Base-by-base conservation (phyloP, 1,140 invertebrate species). In the Trachelipus rathkii region DNA sequence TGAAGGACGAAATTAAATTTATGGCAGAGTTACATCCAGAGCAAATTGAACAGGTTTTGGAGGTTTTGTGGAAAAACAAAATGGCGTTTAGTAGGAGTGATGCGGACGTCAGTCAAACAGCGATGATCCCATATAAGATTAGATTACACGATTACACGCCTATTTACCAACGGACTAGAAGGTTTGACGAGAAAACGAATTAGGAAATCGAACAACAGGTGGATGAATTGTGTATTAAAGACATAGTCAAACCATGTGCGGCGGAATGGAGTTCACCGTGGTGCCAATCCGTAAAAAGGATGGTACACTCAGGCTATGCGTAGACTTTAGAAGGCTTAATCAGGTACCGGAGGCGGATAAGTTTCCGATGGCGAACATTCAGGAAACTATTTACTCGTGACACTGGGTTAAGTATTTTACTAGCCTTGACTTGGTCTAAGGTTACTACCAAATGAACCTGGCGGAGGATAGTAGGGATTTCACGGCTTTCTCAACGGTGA, bases 141-240 rank as follows among this genome's bases (percentile, higher is more conserved):
- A 71, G 10, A 23, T 23, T 71, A 3, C 13, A 23, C 10, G 69
- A 71, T 4, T 15, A 71, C 13, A 71, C 69, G 3, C 69, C 69
- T 4, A 71, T 71, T 71, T 71, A n/a, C 43, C 69, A 71, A 21
- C 69, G 69, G 5, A 8, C 69, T 10, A 71, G 69, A 21, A 23
- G 69, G 11, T 71, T 71, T 71, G 23, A 23, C 8, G 3, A 71
- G 8, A 23, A 23, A 4, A 43, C 43, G 43, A 23, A 23, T n/a
- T 3, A 71, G 23, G 69, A 71, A 8, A 71, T 71, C 4, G 69
- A 71, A 43, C 13, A 43, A 3, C 69, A 71, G 21, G 23, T 23
- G 0, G 10, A 3, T 3, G 69, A 71, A 10, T 43, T 71, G 4
- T 24, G 43, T 21, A 5, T 23, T 3, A 24, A 8, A 8, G 69